Conservation (phyloP, 92 coral and sea anemone genomes). For the Actinostola sp. region DNA sequence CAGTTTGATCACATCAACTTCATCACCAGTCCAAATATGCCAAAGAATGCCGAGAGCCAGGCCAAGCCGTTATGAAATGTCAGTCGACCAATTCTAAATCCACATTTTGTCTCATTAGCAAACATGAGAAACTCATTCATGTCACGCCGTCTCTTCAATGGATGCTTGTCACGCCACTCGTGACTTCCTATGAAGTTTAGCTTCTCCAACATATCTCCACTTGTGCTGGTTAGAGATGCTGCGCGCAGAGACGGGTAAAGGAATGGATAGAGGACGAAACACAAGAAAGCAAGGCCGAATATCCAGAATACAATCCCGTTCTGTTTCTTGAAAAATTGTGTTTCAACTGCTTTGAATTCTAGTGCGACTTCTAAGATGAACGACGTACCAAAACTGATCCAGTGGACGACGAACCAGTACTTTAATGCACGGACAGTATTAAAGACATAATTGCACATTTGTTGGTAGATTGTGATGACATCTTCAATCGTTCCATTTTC, state of each 20-base stretch:
- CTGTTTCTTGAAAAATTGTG: background rate
- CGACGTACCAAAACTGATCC: conserved; percentile 26
- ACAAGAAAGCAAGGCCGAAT: background rate
- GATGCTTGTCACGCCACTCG: conserved; percentile 19
- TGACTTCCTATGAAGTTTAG: conserved; percentile 3
- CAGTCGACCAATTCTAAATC: conserved; percentile 32
- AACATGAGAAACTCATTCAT: conserved; percentile 35
- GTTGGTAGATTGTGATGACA: conserved; percentile 26
- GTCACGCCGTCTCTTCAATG: conserved; percentile 12
- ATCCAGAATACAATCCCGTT: conserved; percentile 19
- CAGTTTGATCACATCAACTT: conserved; percentile 18
- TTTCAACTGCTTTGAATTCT: conserved; percentile 19
- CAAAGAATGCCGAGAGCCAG: conserved; percentile 22
- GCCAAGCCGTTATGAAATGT: conserved; percentile 20
- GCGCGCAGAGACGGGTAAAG: conserved; percentile 36
- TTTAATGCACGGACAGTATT: conserved; percentile 32
- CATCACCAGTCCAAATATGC: conserved; percentile 9
- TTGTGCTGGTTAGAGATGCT: conserved; percentile 35
- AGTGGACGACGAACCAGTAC: conserved; percentile 34
- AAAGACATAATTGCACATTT: conserved; percentile 33
- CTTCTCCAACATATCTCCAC: conserved; percentile 26
- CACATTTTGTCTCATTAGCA: conserved; percentile 24
- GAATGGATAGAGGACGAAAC: conserved; percentile 21
- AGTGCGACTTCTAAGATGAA: conserved; percentile 22
- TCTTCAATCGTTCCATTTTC: conserved; percentile 23